Evolutionary conservation across 2,888 invertebrate species (phyloP).

Genomic region (Pammene aurita): DNA sequence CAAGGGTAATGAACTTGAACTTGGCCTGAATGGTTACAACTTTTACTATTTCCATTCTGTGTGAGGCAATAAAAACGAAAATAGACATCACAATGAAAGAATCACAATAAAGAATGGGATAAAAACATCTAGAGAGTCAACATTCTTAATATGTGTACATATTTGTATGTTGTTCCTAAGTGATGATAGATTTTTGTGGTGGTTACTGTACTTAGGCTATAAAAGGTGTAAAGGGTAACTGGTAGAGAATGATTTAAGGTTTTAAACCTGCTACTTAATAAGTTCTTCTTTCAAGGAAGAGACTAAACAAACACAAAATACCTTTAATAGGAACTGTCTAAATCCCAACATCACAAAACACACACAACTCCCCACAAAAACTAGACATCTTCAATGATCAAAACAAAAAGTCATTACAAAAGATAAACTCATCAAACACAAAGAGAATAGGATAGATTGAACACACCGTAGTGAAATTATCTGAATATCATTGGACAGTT

Average conservation of each 20-base stretch:
- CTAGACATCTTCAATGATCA: constrained; percentile 56
- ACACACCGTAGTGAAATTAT: constrained; percentile 33
- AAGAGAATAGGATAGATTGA: constrained; percentile 41
- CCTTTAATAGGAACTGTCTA: constrained; percentile 66
- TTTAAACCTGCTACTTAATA: too few species aligned
- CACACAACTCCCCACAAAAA: constrained; percentile 47
- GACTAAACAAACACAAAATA: constrained; percentile 45
- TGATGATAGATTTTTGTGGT: not conserved
- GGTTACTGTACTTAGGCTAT: not conserved
- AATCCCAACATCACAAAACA: constrained; percentile 65
- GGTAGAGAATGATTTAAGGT: not conserved
- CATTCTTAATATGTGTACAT: not conserved
- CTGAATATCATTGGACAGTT: constrained; percentile 27
- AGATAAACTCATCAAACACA: constrained; percentile 44
- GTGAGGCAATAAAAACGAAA: constrained; percentile 32
- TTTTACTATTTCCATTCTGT: constrained; percentile 28
- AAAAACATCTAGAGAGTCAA: not conserved
- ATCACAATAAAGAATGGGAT: constrained; percentile 15
- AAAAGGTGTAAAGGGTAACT: too few species aligned
- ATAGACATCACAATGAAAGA: constrained; percentile 20
- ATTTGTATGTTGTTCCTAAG: not conserved
- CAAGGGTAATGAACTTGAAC: constrained; percentile 36
- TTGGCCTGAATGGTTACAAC: constrained; percentile 34
- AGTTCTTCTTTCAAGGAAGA: not conserved
- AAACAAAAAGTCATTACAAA: constrained; percentile 46